phyloP scores from a whole-genome alignment of 2,888 invertebrate species.

The Caradrina kadenii region DNA sequence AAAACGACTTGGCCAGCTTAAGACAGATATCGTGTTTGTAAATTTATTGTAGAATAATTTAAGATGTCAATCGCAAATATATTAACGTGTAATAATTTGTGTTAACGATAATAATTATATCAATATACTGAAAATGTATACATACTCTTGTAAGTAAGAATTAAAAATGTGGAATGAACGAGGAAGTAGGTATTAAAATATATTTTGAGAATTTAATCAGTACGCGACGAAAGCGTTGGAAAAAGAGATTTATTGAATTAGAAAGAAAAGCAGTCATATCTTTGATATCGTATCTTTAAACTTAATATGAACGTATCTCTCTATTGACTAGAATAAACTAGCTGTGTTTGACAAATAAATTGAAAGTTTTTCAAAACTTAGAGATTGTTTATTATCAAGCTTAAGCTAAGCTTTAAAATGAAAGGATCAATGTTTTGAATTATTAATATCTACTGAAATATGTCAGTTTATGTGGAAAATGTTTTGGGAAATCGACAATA shows the following conservation, averaged over 20 bases:
- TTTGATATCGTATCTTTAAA: constrained; percentile 54
- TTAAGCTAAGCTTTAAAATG: constrained; percentile 68
- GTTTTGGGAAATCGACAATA: constrained; percentile 78
- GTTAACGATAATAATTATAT: constrained; percentile 32
- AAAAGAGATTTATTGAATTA: constrained; percentile 18
- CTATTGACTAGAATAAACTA: constrained; percentile 77
- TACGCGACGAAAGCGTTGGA: constrained; percentile 17
- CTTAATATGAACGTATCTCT: constrained; percentile 64
- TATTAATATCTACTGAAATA: constrained; percentile 44
- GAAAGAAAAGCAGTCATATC: constrained; percentile 34
- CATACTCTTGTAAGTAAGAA: constrained; percentile 39
- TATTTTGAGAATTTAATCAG: constrained; percentile 31
- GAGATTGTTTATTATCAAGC: constrained; percentile 57
- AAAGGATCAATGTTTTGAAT: constrained; percentile 62
- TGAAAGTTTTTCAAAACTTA: constrained; percentile 52
- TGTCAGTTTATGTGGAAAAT: constrained; percentile 29
- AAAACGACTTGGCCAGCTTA: constrained; percentile 85
- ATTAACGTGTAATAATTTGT: constrained; percentile 38
- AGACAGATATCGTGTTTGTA: constrained; percentile 69
- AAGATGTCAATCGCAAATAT: constrained; percentile 88
- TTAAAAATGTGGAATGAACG: constrained; percentile 21
- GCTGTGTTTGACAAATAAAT: constrained; percentile 90
- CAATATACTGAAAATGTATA: constrained; percentile 38
- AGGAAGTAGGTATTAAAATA: constrained; percentile 24
- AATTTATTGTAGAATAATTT: constrained; percentile 69